These are phyloP conservation scores for Paratrypauchen microcephalus DNA, from an alignment of 2,797 vertebrate genomes.

Conservation along the genomic window DNA sequence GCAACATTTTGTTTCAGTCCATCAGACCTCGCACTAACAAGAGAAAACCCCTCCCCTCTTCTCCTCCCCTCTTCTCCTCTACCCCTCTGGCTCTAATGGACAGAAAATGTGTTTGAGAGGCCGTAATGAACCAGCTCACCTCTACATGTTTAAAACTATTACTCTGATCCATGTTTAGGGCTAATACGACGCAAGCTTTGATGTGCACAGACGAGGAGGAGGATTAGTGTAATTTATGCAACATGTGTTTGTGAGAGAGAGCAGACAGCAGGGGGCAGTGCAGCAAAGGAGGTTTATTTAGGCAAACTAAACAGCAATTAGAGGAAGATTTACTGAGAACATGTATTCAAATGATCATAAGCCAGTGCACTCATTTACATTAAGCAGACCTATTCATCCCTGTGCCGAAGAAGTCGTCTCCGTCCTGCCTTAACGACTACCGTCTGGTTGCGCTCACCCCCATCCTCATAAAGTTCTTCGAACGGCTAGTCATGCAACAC, in stretches of 20 bases:
- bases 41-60: conserved; percentile 31
- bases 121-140: conserved; percentile 11
- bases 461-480: no score
- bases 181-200: conserved; percentile 15
- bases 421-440: no score
- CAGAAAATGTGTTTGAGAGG: conserved; percentile 28
- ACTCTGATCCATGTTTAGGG: background rate
- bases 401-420: no score
- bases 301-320: background rate
- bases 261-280: background rate
- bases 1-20: conserved; percentile 46
- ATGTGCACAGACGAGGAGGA: conserved; percentile 17
- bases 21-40: conserved; percentile 49
- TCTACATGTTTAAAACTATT: conserved; percentile 9
- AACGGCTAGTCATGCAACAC: no score
- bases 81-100: conserved; percentile 44
- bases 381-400: no score
- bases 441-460: no score
- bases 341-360: background rate
- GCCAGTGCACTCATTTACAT: no score
- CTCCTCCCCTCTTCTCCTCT: no score
- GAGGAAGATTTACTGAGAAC: background rate
- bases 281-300: background rate
- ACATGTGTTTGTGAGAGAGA: conserved; percentile 1
- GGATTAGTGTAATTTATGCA: conserved; percentile 4